Evolutionary conservation across 2,888 invertebrate species (phyloP), one percentile per base, ranked within the genome.

Genomic region (Phorcus lineatus): DNA sequence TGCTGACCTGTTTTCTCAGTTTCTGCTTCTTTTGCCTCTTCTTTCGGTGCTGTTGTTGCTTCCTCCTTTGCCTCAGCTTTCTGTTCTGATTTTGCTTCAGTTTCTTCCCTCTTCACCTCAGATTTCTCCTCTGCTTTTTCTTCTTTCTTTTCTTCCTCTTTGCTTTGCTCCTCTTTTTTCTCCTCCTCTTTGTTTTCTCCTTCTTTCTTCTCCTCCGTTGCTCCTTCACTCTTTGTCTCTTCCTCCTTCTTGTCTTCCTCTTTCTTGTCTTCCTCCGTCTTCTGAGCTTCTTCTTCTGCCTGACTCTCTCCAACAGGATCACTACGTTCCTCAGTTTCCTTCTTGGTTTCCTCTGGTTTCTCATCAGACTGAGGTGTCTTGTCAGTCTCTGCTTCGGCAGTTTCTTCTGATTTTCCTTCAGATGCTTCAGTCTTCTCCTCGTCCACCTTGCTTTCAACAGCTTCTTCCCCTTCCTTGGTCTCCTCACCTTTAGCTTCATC

Each of bases 401-500:
- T 74, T 24, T 77, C 40, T 36, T 62, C 74, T 28, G 24, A 54
- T 24, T 74, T 78, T 36, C 17, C 77, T 31, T 28, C 74, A 24
- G 17, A 31, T 53, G 74, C 7, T 24, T 36, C 79, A 24, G 19
- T 62, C 24, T 52, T 78, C 66, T 81, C 80, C 66, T 78, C 78
- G 67, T 55, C 28, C 22, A 17, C 52, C 24, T 36, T 74, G 17
- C 16, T 17, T 74, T 31, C 70, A 11, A 28, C n/a, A 36, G 40
- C 79, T 66, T 70, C 80, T 52, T 81, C 79, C 17, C 80, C 77
- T 53, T 82, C 79, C 24, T 80, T 82, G 19, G 80, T 80, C 9
- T 84, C 83, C 36, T 79, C 81, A 40, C 78, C 81, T 75, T 83
- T 81, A 36, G 78, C 67, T n/a, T 82, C 77, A 57, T 47, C 47